Base-by-base conservation (phyloP, 1,140 invertebrate species). In the Leucophenga varia region DNA sequence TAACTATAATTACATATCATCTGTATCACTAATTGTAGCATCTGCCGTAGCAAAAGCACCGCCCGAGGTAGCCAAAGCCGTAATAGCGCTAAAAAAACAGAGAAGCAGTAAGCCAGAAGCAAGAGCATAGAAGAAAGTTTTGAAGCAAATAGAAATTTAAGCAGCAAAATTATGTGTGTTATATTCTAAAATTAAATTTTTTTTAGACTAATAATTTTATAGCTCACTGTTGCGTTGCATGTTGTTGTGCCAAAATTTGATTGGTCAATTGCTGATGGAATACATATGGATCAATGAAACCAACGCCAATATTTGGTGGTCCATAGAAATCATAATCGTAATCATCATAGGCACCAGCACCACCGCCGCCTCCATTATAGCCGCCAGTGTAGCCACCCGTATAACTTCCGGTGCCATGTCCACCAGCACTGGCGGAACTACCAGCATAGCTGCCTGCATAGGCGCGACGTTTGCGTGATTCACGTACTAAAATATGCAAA, bases 231-330 rank as follows among this genome's bases (percentile, higher is more conserved):
- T 72, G 70, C 18, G 53, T 57, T 18, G 63, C 60, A 16, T 61
- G 59, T 21, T 73, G 61, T 59, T 73, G 70, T 19, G 70, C 60
- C 44, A 73, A 48, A 34, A 73, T 70, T 16, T 70, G 70, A n/a
- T 52, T 64, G n/a, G 70, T 73, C 52, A 73, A 48, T 47, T 73
- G 64, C 55, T 73, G 70, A 37, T 73, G 70, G 50, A 73, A 72
- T 6, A 59, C 49, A 31, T 67, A 70, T 10, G 70, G 70, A 54
- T 73, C 70, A 19, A 69, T 60, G 32, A 73, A 54, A 13, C 42
- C 42, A 13, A 28, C 58, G 31, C 67, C 67, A 25, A 60, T 59
- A 32, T 65, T 46, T 7, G 70, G 54, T 14, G n/a, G 10, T 17
- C 19, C 55, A 31, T 54, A 68, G 30, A 61, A 64, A 3, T 18